Evolutionary conservation across 1,140 invertebrate genomes (phyloP), one percentile per base, ranked within the genome.

Genomic region (Brachionus paranguensis): DNA sequence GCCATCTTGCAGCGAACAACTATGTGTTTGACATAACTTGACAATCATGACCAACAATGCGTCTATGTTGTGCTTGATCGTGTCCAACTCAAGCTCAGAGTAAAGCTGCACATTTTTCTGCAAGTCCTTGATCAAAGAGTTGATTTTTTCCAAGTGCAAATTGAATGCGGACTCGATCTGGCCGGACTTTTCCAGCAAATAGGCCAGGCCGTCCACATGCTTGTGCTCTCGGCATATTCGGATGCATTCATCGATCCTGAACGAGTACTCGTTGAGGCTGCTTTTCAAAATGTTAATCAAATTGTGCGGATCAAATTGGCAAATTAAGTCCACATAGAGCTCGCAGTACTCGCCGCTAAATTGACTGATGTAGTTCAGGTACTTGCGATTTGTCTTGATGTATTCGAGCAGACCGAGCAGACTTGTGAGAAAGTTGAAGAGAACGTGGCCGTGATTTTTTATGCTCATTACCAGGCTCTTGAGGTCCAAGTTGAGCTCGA

Each of bases 281-380:
- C 45, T 85, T 78, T 53, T 85, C 0, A 88, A 86, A 89, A 87
- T 90, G 86, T 85, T 87, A 85, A 78, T 88, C n/a, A 91, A 91
- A 78, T 89, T 88, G 33, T 88, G 87, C 1, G 91, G 90, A 70
- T 92, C 90, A 86, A 92, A 89, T 85, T 91, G 88, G 86, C 93
- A 94, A 90, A 94, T 91, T 3, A 94, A 88, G 72, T 92, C 91
- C 65, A 95, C 90, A 86, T 93, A 89, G 6, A 87, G 81, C 83
- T 90, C 89, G 81, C 88, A 85, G 17, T 89, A 86, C 7, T 86
- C 70, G 3, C 88, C 86, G 17, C 89, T 88, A 12, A 90, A 85
- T 72, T 85, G 70, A 12, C n/a, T 84, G 47, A 72, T 84, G 47
- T 88, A 87, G 64, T 86, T 87, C 0, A 81, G 0, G 33, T 81